phyloP scores from a whole-genome alignment of 2,797 vertebrate genomes.

The Xenopus petersii region DNA sequence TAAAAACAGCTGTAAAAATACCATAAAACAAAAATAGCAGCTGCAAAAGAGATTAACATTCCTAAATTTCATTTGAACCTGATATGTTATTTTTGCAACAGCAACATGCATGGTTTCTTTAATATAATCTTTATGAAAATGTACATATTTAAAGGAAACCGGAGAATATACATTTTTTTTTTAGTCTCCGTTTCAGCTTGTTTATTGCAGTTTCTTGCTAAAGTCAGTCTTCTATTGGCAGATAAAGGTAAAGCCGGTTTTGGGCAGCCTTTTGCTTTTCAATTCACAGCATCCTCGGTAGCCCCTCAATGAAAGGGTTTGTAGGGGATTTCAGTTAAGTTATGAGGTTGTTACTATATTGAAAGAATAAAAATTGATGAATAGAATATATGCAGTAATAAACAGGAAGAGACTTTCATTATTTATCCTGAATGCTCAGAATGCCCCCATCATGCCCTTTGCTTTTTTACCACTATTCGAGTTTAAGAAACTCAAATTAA shows the following conservation, averaged over 20 bases:
- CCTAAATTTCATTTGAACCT: slow-evolving; percentile 82
- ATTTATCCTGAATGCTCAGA: too few species aligned
- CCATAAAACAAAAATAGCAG: slow-evolving; percentile 83
- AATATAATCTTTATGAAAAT: slow-evolving; percentile 71
- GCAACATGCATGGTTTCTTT: slow-evolving; percentile 63
- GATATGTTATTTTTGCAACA: slow-evolving; percentile 78
- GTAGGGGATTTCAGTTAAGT: too few species aligned
- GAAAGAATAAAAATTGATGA: too few species aligned
- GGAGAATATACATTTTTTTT: slow-evolving; percentile 45
- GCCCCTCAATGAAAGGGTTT: too few species aligned
- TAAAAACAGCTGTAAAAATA: slow-evolving; percentile 84
- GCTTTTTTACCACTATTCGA: too few species aligned
- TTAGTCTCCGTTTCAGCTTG: slow-evolving; percentile 7
- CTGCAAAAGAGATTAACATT: slow-evolving; percentile 85
- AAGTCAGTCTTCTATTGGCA: slow-evolving; percentile 9
- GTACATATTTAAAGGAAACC: slow-evolving; percentile 54
- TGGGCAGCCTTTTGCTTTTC: too few species aligned
- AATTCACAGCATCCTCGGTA: not conserved
- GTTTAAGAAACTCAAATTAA: too few species aligned
- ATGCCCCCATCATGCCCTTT: too few species aligned
- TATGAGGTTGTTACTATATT: too few species aligned
- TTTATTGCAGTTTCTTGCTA: slow-evolving; percentile 26
- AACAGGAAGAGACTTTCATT: too few species aligned
- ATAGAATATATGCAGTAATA: too few species aligned
- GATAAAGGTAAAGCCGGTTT: too few species aligned